Conservation (phyloP, 1,140 invertebrate genomes). For the Drosophila jambulina region DNA sequence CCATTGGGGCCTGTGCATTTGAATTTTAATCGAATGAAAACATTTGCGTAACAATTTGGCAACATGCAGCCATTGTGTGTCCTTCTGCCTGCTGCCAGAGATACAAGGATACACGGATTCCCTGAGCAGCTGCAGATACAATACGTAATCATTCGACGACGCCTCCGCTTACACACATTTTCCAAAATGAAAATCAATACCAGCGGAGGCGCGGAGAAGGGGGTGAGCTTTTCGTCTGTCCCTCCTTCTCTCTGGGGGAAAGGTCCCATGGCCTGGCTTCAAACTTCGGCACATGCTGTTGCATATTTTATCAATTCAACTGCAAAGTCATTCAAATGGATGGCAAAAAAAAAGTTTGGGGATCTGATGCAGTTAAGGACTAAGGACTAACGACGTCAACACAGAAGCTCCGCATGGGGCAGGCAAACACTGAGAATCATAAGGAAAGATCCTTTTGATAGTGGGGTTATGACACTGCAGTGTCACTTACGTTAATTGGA, state of each 20-base stretch:
- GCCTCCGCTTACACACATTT: conserved; percentile 55
- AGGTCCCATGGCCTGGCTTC: neutral
- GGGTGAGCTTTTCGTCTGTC: conserved; percentile 1
- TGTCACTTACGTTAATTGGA: neutral
- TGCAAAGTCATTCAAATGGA: conserved; percentile 45
- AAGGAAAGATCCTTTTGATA: conserved; percentile 1
- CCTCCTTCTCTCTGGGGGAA: neutral
- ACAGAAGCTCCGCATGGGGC: neutral
- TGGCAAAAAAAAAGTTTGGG: conserved; percentile 10
- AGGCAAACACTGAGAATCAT: neutral
- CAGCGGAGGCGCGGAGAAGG: neutral
- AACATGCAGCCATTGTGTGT: conserved; percentile 40
- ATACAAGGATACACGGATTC: conserved; percentile 9
- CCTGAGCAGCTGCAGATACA: conserved; percentile 34
- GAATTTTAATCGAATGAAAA: conserved; percentile 71
- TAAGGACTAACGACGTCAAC: conserved; percentile 17
- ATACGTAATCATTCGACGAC: conserved; percentile 65
- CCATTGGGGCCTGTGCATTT: conserved; percentile 47
- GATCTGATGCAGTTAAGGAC: conserved; percentile 11
- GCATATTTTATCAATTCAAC: conserved; percentile 57
- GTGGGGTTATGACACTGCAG: conserved; percentile 9
- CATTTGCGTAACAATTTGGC: conserved; percentile 76
- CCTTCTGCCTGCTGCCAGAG: conserved; percentile 16
- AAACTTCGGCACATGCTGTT: conserved; percentile 34
- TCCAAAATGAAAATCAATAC: conserved; percentile 73